A percentile compares a stretch with the other conserved stretches of the same genome.
Conservation (phyloP, 2,113 vertebrate species). For the Coryphaenoides rupestris region DNA sequence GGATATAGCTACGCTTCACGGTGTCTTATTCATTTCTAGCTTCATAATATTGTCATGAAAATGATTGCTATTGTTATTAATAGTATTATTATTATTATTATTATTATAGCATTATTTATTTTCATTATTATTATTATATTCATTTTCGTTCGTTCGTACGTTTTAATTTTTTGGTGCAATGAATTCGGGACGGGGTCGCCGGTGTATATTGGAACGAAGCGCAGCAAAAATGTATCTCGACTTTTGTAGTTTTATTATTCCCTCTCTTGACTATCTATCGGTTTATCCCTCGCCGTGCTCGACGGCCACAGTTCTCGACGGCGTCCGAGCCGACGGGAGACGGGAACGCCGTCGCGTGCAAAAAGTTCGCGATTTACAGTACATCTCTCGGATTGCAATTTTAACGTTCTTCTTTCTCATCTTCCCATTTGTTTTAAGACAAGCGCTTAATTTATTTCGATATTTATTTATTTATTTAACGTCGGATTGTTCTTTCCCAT, state of each 20-base stretch:
- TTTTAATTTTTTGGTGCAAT: background rate
- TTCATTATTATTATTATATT: slow-evolving; percentile 1
- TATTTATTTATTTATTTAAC: slow-evolving; percentile 5
- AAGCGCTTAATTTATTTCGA: too few species aligned
- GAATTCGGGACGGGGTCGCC: slow-evolving; percentile 23
- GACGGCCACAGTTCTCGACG: too few species aligned
- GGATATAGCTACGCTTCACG: slow-evolving; percentile 41
- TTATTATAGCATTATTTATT: slow-evolving; percentile 25
- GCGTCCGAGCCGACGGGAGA: slow-evolving; percentile 40
- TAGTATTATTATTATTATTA: slow-evolving; percentile 14
- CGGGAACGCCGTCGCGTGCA: too few species aligned
- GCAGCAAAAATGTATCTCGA: slow-evolving; percentile 36
- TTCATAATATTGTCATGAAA: slow-evolving; percentile 5
- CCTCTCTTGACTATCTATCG: too few species aligned
- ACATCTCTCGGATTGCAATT: too few species aligned
- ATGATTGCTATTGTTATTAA: slow-evolving; percentile 11
- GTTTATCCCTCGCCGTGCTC: too few species aligned
- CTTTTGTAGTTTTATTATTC: background rate
- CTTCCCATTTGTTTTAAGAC: slow-evolving; percentile 6
- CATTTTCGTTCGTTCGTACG: slow-evolving; percentile 8
- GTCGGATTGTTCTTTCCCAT: slow-evolving; percentile 14
- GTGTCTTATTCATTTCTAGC: slow-evolving; percentile 19
- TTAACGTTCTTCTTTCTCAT: slow-evolving; percentile 18
- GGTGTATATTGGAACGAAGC: slow-evolving; percentile 38
- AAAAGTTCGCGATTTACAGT: too few species aligned